Evolutionary conservation across 1,140 invertebrate genomes (phyloP).

Genomic region (Caerostris extrusa): DNA sequence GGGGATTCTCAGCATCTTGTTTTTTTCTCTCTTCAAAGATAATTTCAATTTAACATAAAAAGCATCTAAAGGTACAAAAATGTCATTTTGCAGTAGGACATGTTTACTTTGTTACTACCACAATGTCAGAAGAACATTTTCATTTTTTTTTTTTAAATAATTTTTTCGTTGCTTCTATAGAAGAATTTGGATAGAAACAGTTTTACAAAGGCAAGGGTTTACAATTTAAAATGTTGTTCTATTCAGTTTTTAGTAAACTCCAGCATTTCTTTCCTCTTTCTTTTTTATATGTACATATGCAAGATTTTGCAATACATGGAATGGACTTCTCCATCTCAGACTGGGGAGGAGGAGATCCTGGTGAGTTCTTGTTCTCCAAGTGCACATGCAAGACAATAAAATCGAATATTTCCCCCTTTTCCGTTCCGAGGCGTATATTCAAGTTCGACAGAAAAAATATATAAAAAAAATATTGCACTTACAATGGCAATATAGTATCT

Average conservation of each 20-base stretch:
- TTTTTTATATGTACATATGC: constrained; percentile 56
- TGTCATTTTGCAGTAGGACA: constrained; percentile 27
- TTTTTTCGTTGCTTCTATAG: constrained; percentile 53
- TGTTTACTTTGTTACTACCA: constrained; percentile 16
- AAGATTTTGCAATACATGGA: constrained; percentile 19
- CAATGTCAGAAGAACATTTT: constrained; percentile 12
- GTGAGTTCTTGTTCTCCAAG: not conserved
- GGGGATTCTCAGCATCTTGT: not conserved
- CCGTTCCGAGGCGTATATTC: not conserved
- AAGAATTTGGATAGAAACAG: constrained; percentile 32
- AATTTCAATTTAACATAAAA: not conserved
- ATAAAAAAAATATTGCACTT: constrained; percentile 68
- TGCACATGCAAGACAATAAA: not conserved
- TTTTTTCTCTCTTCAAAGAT: not conserved
- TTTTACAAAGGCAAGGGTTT: constrained; percentile 62
- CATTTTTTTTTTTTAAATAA: not conserved
- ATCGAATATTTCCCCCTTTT: constrained; percentile 9
- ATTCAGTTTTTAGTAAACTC: constrained; percentile 46
- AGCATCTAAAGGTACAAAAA: constrained; percentile 1
- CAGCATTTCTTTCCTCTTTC: constrained; percentile 12
- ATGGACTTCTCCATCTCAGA: constrained; percentile 15
- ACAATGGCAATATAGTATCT: constrained; percentile 63
- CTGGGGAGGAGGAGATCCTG: not conserved
- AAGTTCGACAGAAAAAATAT: constrained; percentile 29
- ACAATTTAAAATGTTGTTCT: constrained; percentile 54